Conservation (phyloP, 2,113 vertebrate genomes). For the Bothrops jararaca region DNA sequence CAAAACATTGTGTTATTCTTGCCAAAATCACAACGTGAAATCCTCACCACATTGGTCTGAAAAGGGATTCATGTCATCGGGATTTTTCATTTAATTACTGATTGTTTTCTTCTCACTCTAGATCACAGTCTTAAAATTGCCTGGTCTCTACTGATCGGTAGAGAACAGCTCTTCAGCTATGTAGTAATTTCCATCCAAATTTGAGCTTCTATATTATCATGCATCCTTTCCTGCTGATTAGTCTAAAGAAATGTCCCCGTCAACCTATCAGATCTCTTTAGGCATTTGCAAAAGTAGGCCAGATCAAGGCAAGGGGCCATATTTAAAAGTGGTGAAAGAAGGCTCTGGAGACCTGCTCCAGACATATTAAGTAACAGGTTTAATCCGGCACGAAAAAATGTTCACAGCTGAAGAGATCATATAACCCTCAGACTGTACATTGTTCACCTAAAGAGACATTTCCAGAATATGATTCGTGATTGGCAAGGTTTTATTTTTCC, state of each 20-base stretch:
- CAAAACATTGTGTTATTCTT: not conserved
- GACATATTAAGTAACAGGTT: slow-evolving; percentile 61
- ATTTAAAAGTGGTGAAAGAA: slow-evolving; percentile 58
- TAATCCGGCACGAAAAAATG: slow-evolving; percentile 61
- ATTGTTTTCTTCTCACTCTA: not conserved
- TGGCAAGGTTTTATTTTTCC: accelerated
- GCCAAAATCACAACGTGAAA: not conserved
- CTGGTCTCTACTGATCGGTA: not conserved
- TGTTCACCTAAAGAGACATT: slow-evolving; percentile 29
- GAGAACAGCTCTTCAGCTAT: not conserved
- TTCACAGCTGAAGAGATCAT: slow-evolving; percentile 62
- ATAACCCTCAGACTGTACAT: slow-evolving; percentile 57
- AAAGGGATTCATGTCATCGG: not conserved
- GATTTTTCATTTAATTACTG: not conserved
- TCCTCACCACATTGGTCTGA: not conserved
- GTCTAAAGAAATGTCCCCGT: not conserved
- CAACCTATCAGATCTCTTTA: not conserved
- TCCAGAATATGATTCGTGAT: slow-evolving; percentile 15
- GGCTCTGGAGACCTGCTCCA: slow-evolving; percentile 37
- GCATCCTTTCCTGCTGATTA: not conserved
- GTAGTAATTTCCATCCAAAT: not conserved
- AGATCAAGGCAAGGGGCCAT: slow-evolving; percentile 38
- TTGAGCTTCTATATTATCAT: not conserved
- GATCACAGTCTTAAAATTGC: not conserved
- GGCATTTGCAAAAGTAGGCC: slow-evolving; percentile 28